Evolutionary conservation across 35 echinoderm and acorn worm genomes (phyloP).

Genomic region (Apostichopus parvimensis): DNA sequence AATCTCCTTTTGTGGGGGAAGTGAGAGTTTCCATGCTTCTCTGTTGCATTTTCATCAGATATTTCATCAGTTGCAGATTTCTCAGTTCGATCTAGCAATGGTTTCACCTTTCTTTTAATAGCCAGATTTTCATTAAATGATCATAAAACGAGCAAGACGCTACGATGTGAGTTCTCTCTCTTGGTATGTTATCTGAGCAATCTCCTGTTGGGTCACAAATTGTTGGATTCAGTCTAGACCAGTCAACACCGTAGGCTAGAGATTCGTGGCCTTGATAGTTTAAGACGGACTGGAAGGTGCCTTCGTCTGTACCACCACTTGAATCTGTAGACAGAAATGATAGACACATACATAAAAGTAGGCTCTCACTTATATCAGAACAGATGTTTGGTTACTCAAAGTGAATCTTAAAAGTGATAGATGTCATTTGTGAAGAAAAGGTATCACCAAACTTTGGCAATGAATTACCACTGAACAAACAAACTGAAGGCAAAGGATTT

Average conservation of each 20-base stretch:
- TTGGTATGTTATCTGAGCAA: neutral
- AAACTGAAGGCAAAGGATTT: too few species aligned
- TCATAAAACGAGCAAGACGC: conserved; percentile 99
- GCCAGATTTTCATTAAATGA: conserved; percentile 59
- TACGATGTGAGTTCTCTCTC: conserved; percentile 3
- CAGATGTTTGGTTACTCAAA: too few species aligned
- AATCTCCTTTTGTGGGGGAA: too few species aligned
- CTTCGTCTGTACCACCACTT: neutral
- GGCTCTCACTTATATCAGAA: too few species aligned
- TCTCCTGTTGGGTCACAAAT: neutral
- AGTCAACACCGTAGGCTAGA: conserved; percentile 94
- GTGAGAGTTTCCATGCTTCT: too few species aligned
- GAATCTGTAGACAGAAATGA: conserved; percentile 19
- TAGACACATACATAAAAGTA: neutral
- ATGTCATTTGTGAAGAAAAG: too few species aligned
- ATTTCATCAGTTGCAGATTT: neutral
- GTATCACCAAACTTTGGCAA: too few species aligned
- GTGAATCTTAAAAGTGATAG: too few species aligned
- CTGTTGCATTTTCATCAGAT: conserved; percentile 71
- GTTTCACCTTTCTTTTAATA: conserved; percentile 13
- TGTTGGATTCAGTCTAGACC: conserved; percentile 53
- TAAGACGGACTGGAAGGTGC: conserved; percentile 21
- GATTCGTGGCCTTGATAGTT: conserved; percentile 85
- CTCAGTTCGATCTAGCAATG: too few species aligned
- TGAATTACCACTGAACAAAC: too few species aligned